Conservation (phyloP, 2,113 vertebrate genomes). For the Microcebus ravelobensis region DNA sequence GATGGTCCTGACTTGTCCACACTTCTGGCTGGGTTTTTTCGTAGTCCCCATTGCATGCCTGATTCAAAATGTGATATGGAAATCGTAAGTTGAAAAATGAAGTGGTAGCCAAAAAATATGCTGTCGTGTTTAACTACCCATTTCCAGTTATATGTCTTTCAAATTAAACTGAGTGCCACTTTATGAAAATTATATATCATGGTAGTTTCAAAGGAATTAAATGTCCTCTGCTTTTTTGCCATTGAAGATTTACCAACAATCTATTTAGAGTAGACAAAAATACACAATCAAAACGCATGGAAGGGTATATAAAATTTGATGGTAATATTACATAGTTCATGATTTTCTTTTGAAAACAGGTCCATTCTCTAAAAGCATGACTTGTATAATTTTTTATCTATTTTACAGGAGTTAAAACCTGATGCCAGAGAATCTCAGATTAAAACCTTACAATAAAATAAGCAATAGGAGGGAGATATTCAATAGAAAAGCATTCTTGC, state of each 20-base stretch:
- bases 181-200: neutral
- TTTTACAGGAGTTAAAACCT: neutral
- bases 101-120: neutral
- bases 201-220: neutral
- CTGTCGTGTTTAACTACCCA: neutral
- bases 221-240: neutral
- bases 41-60: constrained; percentile 93
- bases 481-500: neutral
- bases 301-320: neutral
- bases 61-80: constrained; percentile 94
- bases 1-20: constrained; percentile 92
- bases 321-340: neutral
- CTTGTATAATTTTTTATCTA: neutral
- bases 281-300: neutral
- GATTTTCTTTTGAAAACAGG: neutral
- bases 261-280: neutral
- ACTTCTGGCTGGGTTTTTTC: constrained; percentile 97
- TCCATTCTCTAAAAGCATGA: neutral
- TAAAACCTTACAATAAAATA: neutral
- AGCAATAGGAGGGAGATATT: neutral
- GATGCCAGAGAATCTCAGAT: neutral
- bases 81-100: constrained; percentile 89
- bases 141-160: neutral
- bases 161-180: neutral
- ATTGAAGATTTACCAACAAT: neutral